Conservation (phyloP, 2,113 vertebrate species). For the Sturnus vulgaris region DNA sequence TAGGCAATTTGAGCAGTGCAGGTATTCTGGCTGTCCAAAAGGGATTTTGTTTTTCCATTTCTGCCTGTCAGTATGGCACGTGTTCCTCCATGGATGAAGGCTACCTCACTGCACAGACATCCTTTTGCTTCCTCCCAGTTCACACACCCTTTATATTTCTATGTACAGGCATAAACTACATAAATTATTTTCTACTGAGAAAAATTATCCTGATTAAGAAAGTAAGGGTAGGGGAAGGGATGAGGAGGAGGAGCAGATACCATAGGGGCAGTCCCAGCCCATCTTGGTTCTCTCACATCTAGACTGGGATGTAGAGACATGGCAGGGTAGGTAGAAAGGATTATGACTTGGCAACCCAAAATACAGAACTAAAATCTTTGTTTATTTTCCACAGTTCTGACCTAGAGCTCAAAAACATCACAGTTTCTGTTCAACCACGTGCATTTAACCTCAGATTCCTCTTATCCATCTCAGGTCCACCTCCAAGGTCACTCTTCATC, state of each 20-base stretch:
- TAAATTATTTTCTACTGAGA: background rate
- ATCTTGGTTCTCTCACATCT: background rate
- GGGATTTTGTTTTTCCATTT: background rate
- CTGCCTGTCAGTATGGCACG: background rate
- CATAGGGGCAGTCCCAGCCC: background rate
- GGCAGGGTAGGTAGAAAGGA: background rate
- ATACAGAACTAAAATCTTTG: background rate
- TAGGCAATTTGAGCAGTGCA: rapidly evolving
- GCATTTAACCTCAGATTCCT: background rate
- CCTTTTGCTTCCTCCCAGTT: background rate
- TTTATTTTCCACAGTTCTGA: background rate
- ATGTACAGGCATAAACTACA: background rate
- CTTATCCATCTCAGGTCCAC: background rate
- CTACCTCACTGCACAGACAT: background rate
- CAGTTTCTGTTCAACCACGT: background rate
- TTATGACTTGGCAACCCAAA: background rate
- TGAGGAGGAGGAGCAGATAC: background rate
- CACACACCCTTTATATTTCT: background rate
- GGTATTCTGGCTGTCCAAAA: background rate
- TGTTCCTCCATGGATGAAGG: background rate
- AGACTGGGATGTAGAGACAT: background rate
- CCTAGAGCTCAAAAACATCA: background rate
- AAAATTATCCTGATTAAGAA: background rate
- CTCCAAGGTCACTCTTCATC: background rate
- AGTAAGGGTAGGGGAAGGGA: background rate